Base-by-base conservation (phyloP, 2,888 invertebrate species). In the Agriopis leucophaearia region DNA sequence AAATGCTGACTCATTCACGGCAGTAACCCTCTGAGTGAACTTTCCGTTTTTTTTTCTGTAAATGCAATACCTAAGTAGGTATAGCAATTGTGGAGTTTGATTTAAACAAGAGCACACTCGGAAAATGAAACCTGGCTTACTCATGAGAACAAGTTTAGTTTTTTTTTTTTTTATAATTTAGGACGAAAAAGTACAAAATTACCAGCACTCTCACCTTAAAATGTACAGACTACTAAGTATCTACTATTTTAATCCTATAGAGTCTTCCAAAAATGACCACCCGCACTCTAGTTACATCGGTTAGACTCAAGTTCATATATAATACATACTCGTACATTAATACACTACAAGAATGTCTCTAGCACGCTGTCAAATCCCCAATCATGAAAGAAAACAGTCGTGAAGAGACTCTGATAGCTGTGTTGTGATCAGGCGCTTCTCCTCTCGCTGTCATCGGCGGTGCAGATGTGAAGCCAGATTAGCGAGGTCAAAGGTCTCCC, bases 351-450 rank as follows among this genome's bases (percentile, higher is more conserved):
- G 54, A 27, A 55, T 55, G 40, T 36, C 18, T 57, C 10, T 4
- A 74, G 79, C 74, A 73, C 78, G 77, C 79, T 71, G 51, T 76
- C 82, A 82, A 85, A 83, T 86, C 85, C 84, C 83, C 80, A 90
- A 85, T 88, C 88, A 87, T 88, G 85, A 86, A 88, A 88, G 86
- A 86, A 88, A 91, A 91, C 84, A 90, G 82, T 78, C 85, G 81
- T 89, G 87, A 88, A 89, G 81, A 82, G 86, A 82, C 74, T 73
- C 81, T 90, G 89, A 90, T 90, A 89, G 86, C 81, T 78, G 70
- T 85, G 84, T 87, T 86, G 81, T 86, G 84, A 84, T 86, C 83
- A 80, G 81, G 18, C 18, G 3, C 3, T 3, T 47, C 61, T n/a
- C 75, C 79, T 68, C 81, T 77, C 79, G 80, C 81, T 88, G 85